Conservation (phyloP, 2,113 vertebrate species). For the Dasyprocta punctata region DNA sequence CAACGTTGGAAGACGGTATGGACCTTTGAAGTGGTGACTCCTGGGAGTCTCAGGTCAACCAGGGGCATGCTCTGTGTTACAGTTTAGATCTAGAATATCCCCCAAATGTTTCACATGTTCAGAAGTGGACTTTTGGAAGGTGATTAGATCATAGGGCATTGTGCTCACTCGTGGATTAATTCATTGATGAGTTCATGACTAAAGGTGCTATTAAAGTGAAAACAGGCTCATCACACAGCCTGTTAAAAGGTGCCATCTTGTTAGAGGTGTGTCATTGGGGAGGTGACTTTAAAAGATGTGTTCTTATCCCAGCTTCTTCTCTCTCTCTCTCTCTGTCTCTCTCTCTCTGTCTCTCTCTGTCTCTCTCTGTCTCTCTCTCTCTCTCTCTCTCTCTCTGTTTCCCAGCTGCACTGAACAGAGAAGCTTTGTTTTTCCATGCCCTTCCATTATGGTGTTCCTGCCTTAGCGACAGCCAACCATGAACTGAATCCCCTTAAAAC, state of each 20-base stretch:
- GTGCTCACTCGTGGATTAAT: not conserved
- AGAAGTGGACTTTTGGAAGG: not conserved
- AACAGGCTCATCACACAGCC: not conserved
- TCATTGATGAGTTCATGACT: not conserved
- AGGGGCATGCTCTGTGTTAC: not conserved
- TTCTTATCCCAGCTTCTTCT: not conserved
- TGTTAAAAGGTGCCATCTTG: not conserved
- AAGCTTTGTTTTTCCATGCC: not conserved
- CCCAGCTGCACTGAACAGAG: not conserved
- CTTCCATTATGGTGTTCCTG: not conserved
- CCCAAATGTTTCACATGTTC: not conserved
- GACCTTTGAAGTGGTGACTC: not conserved
- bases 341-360: too few relatives aligned
- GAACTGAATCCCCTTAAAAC: not conserved
- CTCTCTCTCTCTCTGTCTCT: too few relatives aligned
- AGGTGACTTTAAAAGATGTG: not conserved
- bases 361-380: too few relatives aligned
- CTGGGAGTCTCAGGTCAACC: not conserved
- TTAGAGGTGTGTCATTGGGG: not conserved
- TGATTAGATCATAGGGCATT: not conserved
- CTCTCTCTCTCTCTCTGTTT: not conserved
- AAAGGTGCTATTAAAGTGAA: not conserved
- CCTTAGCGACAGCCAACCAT: not conserved
- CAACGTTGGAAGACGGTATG: not conserved
- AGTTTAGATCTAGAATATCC: not conserved